phyloP scores from a whole-genome alignment of 2,888 invertebrate genomes.

The Cinara cedri region DNA sequence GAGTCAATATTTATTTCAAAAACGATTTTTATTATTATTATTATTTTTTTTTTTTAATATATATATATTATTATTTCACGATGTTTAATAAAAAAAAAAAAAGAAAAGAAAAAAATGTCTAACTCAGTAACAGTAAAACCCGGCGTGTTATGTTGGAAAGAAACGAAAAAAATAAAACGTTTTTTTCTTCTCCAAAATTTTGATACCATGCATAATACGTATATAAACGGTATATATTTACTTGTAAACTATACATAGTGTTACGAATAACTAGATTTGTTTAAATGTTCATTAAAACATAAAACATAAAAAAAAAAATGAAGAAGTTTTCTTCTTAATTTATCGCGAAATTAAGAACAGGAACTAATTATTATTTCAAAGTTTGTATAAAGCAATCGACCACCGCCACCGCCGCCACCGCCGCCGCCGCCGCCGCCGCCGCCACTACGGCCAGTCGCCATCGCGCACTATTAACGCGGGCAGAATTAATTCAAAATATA shows the following conservation, averaged over 20 bases:
- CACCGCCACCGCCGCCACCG: too few relatives aligned
- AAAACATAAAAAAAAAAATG: not conserved
- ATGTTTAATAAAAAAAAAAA: too few relatives aligned
- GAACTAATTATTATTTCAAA: slow-evolving; percentile 14
- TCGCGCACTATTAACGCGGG: not conserved
- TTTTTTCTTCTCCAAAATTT: too few relatives aligned
- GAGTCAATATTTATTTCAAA: slow-evolving; percentile 38
- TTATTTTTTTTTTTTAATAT: slow-evolving; percentile 14
- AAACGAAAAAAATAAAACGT: too few relatives aligned
- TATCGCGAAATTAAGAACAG: not conserved
- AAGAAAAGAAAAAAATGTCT: too few relatives aligned
- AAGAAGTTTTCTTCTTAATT: not conserved
- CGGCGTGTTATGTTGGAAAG: too few relatives aligned
- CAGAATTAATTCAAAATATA: slow-evolving; percentile 1
- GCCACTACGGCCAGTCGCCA: too few relatives aligned
- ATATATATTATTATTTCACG: not conserved
- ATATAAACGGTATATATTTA: too few relatives aligned
- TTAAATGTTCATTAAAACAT: not conserved
- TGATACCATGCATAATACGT: too few relatives aligned
- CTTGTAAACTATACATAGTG: too few relatives aligned
- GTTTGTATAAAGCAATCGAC: not conserved
- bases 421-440: too few relatives aligned
- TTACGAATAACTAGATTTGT: not conserved
- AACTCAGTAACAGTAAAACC: too few relatives aligned
- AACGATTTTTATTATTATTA: not conserved